These are phyloP conservation scores for Macrosoma leucophasiata DNA, from an alignment of 2,888 invertebrate genomes.

Conservation along the genomic window DNA sequence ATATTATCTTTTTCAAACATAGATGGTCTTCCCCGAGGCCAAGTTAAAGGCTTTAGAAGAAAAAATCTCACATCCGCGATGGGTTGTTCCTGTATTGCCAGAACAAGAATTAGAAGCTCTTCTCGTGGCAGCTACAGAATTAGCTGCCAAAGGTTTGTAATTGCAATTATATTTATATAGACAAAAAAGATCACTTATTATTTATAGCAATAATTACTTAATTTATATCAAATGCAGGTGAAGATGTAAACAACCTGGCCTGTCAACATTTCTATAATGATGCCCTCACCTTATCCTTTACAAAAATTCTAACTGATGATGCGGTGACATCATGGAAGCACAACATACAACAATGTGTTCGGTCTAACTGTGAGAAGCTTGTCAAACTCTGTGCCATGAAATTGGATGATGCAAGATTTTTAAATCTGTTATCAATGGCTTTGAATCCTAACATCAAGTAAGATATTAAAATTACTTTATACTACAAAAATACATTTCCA, in stretches of 20 bases:
- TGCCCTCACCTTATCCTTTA: slow-evolving; percentile 94
- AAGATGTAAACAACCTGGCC: slow-evolving; percentile 90
- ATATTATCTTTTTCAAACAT: slow-evolving; percentile 8
- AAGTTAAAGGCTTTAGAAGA: slow-evolving; percentile 94
- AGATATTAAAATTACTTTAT: slow-evolving; percentile 38
- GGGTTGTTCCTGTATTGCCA: slow-evolving; percentile 98
- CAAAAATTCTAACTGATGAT: slow-evolving; percentile 97
- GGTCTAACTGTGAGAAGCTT: slow-evolving; percentile 93
- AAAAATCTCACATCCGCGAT: slow-evolving; percentile 95
- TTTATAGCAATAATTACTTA: slow-evolving; percentile 7
- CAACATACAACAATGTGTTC: slow-evolving; percentile 96
- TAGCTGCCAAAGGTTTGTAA: slow-evolving; percentile 86
- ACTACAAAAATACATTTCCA: neutral
- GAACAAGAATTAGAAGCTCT: slow-evolving; percentile 96
- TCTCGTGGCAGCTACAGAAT: slow-evolving; percentile 90
- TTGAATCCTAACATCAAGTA: slow-evolving; percentile 97
- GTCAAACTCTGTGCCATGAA: slow-evolving; percentile 95
- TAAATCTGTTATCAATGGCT: slow-evolving; percentile 94
- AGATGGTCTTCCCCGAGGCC: slow-evolving; percentile 85
- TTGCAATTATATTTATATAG: neutral
- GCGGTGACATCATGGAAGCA: slow-evolving; percentile 98
- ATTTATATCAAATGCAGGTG: slow-evolving; percentile 74
- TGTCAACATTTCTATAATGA: slow-evolving; percentile 97
- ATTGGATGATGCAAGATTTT: slow-evolving; percentile 93
- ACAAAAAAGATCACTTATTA: neutral